Conservation (phyloP, 2,797 vertebrate genomes). For the Sciurus vulgaris region DNA sequence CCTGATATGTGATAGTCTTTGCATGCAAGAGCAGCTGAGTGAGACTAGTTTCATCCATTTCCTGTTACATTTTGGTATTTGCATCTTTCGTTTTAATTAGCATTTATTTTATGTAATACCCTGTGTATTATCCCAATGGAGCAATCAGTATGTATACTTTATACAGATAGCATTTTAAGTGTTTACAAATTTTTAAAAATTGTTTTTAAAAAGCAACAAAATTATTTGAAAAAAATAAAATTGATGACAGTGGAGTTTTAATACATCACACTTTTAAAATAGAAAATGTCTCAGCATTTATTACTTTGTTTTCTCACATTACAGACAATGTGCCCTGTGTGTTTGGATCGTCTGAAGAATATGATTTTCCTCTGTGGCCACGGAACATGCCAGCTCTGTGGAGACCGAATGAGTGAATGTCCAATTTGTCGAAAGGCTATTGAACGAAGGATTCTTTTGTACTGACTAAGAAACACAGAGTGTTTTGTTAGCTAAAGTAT, state of each 20-base stretch:
- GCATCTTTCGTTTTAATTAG: not conserved
- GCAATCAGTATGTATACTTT: not conserved
- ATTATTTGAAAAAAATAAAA: slow-evolving; percentile 60
- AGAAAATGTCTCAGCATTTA: slow-evolving; percentile 43
- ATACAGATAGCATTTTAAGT: slow-evolving; percentile 52
- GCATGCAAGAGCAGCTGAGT: not conserved
- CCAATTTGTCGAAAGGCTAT: slow-evolving; percentile 99
- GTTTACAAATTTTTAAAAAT: not conserved
- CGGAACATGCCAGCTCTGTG: slow-evolving; percentile 98
- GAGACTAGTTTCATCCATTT: not conserved
- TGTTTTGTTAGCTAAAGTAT: slow-evolving; percentile 74
- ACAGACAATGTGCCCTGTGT: slow-evolving; percentile 99
- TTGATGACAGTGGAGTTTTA: slow-evolving; percentile 8
- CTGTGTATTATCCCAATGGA: slow-evolving; percentile 49
- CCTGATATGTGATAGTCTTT: not conserved
- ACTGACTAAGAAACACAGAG: slow-evolving; percentile 88
- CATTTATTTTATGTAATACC: slow-evolving; percentile 46
- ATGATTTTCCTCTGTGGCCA: slow-evolving; percentile 99
- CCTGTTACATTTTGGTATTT: not conserved
- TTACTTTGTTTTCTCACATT: slow-evolving; percentile 72
- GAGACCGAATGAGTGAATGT: slow-evolving; percentile 99
- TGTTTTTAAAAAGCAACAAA: slow-evolving; percentile 18
- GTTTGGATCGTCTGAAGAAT: slow-evolving; percentile 99
- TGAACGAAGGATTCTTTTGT: slow-evolving; percentile 98
- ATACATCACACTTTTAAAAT: slow-evolving; percentile 22